These are phyloP conservation scores for Synergus umbraculus DNA, from an alignment of 2,888 invertebrate species.

Conservation along the genomic window DNA sequence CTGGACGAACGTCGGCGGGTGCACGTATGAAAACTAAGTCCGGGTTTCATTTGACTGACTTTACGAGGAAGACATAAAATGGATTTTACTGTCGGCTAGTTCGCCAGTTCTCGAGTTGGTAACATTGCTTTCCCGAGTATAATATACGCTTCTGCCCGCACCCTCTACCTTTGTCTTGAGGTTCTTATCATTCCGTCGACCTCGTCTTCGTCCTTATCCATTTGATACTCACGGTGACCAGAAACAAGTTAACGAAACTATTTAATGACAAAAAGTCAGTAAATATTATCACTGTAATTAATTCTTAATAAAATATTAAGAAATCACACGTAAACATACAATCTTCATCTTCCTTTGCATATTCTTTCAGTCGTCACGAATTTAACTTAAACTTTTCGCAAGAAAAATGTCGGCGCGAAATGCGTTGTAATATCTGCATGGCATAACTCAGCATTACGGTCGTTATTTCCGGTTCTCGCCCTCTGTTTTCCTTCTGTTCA, in stretches of 20 bases:
- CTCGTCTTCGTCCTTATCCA: slow-evolving; percentile 43
- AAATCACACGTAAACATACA: too few species aligned
- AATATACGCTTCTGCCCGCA: slow-evolving; percentile 59
- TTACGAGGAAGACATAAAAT: slow-evolving; percentile 76
- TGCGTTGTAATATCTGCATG: slow-evolving; percentile 64
- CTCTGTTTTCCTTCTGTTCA: slow-evolving; percentile 49
- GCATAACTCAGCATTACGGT: slow-evolving; percentile 50
- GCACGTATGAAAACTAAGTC: slow-evolving; percentile 76
- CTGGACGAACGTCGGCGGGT: slow-evolving; percentile 58
- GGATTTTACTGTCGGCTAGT: slow-evolving; percentile 76
- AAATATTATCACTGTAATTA: too few species aligned
- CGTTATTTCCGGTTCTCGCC: slow-evolving; percentile 54
- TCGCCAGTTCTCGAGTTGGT: slow-evolving; percentile 76
- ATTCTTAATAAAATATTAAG: neutral
- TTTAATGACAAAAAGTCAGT: neutral
- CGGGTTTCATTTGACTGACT: slow-evolving; percentile 76
- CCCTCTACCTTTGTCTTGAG: slow-evolving; percentile 46
- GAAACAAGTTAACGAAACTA: neutral
- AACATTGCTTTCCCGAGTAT: slow-evolving; percentile 73
- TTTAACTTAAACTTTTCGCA: slow-evolving; percentile 63
- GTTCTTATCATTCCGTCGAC: slow-evolving; percentile 39
- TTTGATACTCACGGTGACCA: neutral
- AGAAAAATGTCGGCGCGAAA: slow-evolving; percentile 62
- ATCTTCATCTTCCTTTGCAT: slow-evolving; percentile 50
- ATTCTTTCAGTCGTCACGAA: slow-evolving; percentile 49